Base-by-base conservation (phyloP, 2,113 vertebrate species). In the Cyanoderma ruficeps region DNA sequence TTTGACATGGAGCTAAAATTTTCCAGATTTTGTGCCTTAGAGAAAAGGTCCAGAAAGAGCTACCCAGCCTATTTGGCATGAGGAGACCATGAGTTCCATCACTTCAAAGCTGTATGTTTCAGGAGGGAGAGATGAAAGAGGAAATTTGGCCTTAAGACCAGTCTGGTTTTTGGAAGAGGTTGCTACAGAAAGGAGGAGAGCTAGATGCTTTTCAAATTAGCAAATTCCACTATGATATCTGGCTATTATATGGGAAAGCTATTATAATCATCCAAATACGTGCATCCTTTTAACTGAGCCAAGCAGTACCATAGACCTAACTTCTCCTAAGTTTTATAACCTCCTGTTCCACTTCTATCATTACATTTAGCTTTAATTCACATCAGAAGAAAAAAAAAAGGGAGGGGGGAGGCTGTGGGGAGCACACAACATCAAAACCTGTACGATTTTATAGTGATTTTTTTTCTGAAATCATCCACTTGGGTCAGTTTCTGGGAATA, bases 401-500 rank as follows among this genome's bases (percentile, higher is more conserved):
- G 25, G 24, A n/a, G 10, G 21, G 8, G 2, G 2, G 11, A 4
- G 3, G 5, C 7, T n/a, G 2, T 52, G 2, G 15, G 16, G 9
- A 9, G 10, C 37, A 24, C 14, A 25, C 12, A 33, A 18, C 53
- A 76, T 6, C 13, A 71, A 93, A 57, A 15, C 1, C 9, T 79
- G 0, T 67, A 31, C 53, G 11, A 20, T 80, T 93, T 90, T 35
- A 46, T 35, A 57, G 50, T 55, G 50, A 56, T 14, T 47, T 86
- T 52, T 81, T 14, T 82, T 46, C 23, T 7, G 11, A 75, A 78
- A 47, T 35, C 9, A 85, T 31, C 16, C 1, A 4, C 52, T 60
- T 24, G 33, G 13, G 10, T 90, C 44, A 75, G 25, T 63, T 35
- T 74, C 22, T 70, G 46, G 64, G 30, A 91, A 35, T n/a, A 80